Conservation (phyloP, 2,888 invertebrate species). For the Heterodera filipjevi region DNA sequence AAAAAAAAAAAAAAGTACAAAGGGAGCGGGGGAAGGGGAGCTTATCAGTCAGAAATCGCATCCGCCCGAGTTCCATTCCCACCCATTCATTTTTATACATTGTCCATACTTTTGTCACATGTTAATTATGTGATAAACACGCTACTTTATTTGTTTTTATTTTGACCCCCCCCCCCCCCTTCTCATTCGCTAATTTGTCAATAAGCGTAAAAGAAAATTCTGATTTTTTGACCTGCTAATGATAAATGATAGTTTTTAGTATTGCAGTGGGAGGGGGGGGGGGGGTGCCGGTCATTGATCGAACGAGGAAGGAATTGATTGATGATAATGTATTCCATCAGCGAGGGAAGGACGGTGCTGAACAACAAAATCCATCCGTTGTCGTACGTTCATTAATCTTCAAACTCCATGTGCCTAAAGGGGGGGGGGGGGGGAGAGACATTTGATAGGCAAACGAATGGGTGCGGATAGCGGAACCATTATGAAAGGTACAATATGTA, state of each 20-base stretch:
- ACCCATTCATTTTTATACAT: background rate
- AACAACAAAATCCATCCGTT: constrained; percentile 7
- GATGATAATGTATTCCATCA: background rate
- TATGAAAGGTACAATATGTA: background rate
- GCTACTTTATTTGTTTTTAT: background rate
- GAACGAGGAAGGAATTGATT: background rate
- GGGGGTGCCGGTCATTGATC: background rate
- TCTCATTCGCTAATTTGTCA: background rate
- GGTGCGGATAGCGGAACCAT: background rate
- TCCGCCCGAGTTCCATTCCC: background rate
- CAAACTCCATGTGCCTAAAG: background rate
- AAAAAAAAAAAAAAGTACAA: background rate
- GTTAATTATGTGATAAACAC: background rate
- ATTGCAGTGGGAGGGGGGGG: background rate
- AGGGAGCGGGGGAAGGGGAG: too few species aligned
- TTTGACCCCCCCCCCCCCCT: background rate
- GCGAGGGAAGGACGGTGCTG: background rate
- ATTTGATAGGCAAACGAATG: background rate
- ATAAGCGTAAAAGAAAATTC: too few species aligned
- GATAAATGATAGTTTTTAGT: background rate
- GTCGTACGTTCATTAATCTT: background rate
- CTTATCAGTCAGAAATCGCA: background rate
- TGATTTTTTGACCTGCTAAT: background rate
- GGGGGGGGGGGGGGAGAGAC: background rate
- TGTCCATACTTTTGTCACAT: background rate